Evolutionary conservation across 2,113 vertebrate species (phyloP).

Genomic region (Amazona guildingii): DNA sequence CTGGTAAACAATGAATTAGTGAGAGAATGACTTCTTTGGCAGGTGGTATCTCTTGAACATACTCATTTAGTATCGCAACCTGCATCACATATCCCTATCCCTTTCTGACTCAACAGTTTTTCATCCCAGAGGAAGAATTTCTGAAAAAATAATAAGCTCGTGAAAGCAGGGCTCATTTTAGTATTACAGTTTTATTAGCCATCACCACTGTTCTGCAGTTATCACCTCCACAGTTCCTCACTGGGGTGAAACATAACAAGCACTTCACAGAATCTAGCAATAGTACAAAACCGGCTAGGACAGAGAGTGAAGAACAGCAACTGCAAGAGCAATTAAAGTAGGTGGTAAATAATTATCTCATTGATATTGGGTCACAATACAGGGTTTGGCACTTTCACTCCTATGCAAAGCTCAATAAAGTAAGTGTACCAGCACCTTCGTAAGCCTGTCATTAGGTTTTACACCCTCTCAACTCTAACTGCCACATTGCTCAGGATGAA

Average conservation of each 20-base stretch:
- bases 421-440: neutral
- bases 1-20: neutral
- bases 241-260: neutral
- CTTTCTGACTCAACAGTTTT: slow-evolving; percentile 8
- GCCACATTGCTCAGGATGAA: neutral
- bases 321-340: neutral
- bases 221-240: neutral
- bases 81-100: neutral
- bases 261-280: slow-evolving; percentile 6
- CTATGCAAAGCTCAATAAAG: neutral
- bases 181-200: slow-evolving; percentile 1
- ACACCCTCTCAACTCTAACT: neutral
- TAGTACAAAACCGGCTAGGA: neutral
- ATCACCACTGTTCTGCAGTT: neutral
- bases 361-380: neutral
- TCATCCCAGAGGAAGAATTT: slow-evolving; percentile 38
- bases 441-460: neutral
- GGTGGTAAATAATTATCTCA: neutral
- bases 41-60: neutral
- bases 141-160: slow-evolving; percentile 14
- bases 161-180: neutral
- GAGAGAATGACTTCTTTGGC: neutral
- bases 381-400: neutral
- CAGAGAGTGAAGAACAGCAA: neutral
- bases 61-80: neutral